Conservation (phyloP, 2,888 invertebrate species). For the Escarpia spicata region DNA sequence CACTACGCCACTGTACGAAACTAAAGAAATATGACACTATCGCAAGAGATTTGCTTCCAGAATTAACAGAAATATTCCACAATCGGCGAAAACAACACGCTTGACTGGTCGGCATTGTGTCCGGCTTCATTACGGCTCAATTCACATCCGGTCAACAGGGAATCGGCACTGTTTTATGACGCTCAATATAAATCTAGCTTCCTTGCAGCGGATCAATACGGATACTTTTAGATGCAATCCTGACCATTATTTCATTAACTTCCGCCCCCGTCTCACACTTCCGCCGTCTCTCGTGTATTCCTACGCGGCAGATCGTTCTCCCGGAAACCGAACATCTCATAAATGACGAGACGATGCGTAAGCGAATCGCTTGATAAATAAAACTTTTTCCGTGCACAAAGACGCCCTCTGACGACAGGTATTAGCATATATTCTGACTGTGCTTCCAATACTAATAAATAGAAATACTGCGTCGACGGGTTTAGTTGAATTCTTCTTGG, state of each 20-base stretch:
- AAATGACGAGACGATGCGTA: neutral
- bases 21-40: neutral
- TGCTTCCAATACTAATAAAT: neutral
- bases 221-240: neutral
- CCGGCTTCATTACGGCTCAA: neutral
- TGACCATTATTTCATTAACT: neutral
- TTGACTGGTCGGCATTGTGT: neutral
- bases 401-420: neutral
- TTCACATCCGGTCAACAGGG: neutral
- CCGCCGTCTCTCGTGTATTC: neutral
- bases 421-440: neutral
- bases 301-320: neutral
- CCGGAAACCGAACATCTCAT: slow-evolving; percentile 9
- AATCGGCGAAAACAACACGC: neutral
- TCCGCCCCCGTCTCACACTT: neutral
- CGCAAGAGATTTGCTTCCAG: neutral
- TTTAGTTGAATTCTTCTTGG: neutral
- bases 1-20: neutral
- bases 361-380: neutral
- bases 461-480: neutral
- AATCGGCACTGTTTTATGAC: neutral
- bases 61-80: neutral
- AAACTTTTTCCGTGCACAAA: neutral
- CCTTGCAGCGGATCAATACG: neutral
- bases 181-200: neutral